Conservation (phyloP, 2,888 invertebrate genomes). For the Rhagonycha lutea region DNA sequence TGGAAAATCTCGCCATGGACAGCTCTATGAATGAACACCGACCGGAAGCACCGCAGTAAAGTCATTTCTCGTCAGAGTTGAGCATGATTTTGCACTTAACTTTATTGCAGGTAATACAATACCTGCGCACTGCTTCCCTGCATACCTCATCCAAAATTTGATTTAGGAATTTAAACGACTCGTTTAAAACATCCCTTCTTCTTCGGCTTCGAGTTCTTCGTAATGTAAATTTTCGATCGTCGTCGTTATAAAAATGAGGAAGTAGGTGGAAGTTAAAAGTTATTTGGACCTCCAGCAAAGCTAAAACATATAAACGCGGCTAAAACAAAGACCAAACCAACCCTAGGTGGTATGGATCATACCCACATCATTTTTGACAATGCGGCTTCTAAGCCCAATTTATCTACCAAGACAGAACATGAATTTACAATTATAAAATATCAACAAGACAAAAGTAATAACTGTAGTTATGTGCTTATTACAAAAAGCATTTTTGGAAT, state of each 20-base stretch:
- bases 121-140: slow-evolving; percentile 28
- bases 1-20: slow-evolving; percentile 30
- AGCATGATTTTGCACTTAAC: slow-evolving; percentile 56
- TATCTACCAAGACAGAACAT: slow-evolving; percentile 45
- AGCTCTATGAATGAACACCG: slow-evolving; percentile 33
- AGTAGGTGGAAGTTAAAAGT: slow-evolving; percentile 15
- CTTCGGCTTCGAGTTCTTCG: slow-evolving; percentile 5
- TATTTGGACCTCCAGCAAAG: slow-evolving; percentile 44
- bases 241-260: background rate
- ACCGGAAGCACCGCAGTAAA: slow-evolving; percentile 46
- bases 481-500: slow-evolving; percentile 28
- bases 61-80: slow-evolving; percentile 41
- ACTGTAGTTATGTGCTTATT: background rate
- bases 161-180: background rate
- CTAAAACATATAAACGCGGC: slow-evolving; percentile 43
- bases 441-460: slow-evolving; percentile 25
- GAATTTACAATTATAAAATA: slow-evolving; percentile 46
- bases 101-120: slow-evolving; percentile 49
- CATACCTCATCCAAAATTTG: slow-evolving; percentile 18
- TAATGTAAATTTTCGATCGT: background rate
- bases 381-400: slow-evolving; percentile 41
- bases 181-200: slow-evolving; percentile 11
- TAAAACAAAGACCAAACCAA: slow-evolving; percentile 43
- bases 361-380: slow-evolving; percentile 50
- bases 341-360: slow-evolving; percentile 48